phyloP scores from a whole-genome alignment of 2,797 vertebrate species.

The Peromyscus nudipes region DNA sequence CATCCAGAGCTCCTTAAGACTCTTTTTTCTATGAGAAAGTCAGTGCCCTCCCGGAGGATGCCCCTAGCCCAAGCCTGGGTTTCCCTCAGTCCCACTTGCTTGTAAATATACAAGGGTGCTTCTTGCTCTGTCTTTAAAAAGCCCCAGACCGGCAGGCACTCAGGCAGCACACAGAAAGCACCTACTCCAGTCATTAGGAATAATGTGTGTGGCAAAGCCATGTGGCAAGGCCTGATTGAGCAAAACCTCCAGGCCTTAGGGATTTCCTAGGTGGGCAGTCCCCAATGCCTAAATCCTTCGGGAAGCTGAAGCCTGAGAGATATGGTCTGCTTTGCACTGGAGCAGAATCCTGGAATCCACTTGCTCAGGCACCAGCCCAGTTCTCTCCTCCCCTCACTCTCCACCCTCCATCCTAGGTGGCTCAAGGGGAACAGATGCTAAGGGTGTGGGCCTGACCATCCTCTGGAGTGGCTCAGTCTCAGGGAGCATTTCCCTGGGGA shows the following conservation, averaged over 20 bases:
- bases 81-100: not conserved
- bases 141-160: not conserved
- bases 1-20: not conserved
- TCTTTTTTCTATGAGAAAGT: not conserved
- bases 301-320: not conserved
- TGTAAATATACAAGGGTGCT: not conserved
- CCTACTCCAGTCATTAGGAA: not conserved
- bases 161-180: not conserved
- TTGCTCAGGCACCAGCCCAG: not conserved
- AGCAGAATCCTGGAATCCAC: fast-evolving
- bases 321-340: fast-evolving
- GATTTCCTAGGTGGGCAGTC: not conserved
- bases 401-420: fast-evolving
- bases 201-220: no score
- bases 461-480: not conserved
- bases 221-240: not conserved
- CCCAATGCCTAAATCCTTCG: fast-evolving
- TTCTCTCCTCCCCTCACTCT: fast-evolving
- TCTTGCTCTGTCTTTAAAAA: not conserved
- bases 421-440: not conserved
- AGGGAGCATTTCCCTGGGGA: not conserved
- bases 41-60: not conserved
- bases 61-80: not conserved
- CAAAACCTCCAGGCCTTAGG: not conserved
- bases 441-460: fast-evolving